A percentile compares a stretch with the other conserved stretches of the same genome.
Conservation (phyloP, 2,888 invertebrate species). For the Nomada flava region DNA sequence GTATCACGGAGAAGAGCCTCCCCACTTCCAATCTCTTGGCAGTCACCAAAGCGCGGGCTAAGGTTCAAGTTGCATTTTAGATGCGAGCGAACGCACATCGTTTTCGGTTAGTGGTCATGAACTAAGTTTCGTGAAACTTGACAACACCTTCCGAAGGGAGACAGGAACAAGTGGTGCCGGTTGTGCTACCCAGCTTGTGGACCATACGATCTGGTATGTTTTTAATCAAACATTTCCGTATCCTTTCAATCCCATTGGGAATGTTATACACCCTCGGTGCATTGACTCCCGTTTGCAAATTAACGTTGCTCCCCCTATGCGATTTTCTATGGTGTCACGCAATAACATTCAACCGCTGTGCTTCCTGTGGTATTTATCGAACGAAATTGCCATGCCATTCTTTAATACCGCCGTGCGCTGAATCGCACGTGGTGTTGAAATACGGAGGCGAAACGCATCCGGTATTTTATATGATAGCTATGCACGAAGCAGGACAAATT, state of each 20-base stretch:
- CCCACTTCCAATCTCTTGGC: conserved; percentile 57
- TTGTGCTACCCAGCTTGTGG: conserved; percentile 35
- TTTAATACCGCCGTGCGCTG: conserved; percentile 8
- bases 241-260: not conserved
- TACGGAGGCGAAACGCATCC: conserved; percentile 41
- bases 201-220: conserved; percentile 46
- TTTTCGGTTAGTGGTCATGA: conserved; percentile 72
- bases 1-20: conserved; percentile 27
- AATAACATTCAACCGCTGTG: not conserved
- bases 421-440: conserved; percentile 51
- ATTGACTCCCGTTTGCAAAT: not conserved
- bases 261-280: not conserved
- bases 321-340: not conserved
- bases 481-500: conserved; percentile 32
- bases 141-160: conserved; percentile 19
- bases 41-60: conserved; percentile 80
- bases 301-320: not conserved
- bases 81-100: conserved; percentile 83
- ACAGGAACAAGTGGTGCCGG: conserved; percentile 39
- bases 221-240: not conserved
- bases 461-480: conserved; percentile 37
- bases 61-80: conserved; percentile 84
- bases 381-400: conserved; percentile 10
- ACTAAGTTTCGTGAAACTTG: conserved; percentile 58
- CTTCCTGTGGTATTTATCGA: conserved; percentile 13